Evolutionary conservation across 2,888 invertebrate genomes (phyloP).

Genomic region (Calliopum simillimum): DNA sequence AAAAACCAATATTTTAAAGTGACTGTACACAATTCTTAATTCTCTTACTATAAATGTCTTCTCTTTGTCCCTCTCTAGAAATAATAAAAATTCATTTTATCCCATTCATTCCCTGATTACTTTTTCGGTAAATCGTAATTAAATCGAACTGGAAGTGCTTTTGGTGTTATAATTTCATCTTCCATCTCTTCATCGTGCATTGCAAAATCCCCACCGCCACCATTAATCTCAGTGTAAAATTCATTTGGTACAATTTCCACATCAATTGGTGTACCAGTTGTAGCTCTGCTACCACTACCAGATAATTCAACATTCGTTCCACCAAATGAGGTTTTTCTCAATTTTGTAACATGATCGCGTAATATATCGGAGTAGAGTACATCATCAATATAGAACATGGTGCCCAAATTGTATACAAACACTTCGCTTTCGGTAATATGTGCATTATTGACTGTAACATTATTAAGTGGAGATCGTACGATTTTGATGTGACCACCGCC

Average conservation of each 20-base stretch:
- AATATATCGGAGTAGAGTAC: conserved; percentile 69
- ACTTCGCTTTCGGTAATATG: conserved; percentile 73
- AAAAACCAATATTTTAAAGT: conserved; percentile 3
- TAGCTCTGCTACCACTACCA: conserved; percentile 44
- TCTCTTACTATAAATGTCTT: background rate
- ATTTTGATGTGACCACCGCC: conserved; percentile 72
- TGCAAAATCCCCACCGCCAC: conserved; percentile 58
- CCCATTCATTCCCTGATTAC: conserved; percentile 46
- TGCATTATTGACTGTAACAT: conserved; percentile 71
- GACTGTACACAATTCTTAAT: conserved; percentile 23
- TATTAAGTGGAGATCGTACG: conserved; percentile 66
- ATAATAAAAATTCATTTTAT: too few species aligned
- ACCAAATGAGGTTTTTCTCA: conserved; percentile 53
- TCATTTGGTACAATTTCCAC: conserved; percentile 67
- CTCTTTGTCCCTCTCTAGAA: conserved; percentile 2
- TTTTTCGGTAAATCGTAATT: conserved; percentile 64
- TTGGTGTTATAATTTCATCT: conserved; percentile 67
- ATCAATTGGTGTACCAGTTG: conserved; percentile 57
- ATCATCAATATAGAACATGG: conserved; percentile 74
- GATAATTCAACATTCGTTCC: conserved; percentile 51
- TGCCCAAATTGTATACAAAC: conserved; percentile 75
- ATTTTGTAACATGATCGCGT: conserved; percentile 59
- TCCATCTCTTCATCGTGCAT: conserved; percentile 65
- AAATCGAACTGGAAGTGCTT: conserved; percentile 66
- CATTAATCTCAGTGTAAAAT: conserved; percentile 62